Evolutionary conservation across 2,113 vertebrate species (phyloP).

Genomic region (Dicentrarchus labrax): DNA sequence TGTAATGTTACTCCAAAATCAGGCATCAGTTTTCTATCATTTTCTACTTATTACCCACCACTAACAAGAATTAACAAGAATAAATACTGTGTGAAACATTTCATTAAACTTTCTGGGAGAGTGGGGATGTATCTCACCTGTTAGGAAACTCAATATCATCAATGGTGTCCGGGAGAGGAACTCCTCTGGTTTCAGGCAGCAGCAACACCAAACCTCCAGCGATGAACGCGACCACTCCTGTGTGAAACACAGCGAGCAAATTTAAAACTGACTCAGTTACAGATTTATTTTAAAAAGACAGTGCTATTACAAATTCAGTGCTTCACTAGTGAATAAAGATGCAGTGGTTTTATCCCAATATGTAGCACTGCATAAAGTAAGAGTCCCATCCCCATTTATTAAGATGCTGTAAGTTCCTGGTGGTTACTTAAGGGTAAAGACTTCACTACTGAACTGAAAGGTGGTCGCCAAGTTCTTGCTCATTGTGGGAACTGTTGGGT

Average conservation of each 20-base stretch:
- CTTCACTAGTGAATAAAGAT: not conserved
- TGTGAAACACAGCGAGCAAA: not conserved
- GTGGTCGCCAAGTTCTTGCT: no score
- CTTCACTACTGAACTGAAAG: no score
- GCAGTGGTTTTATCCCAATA: not conserved
- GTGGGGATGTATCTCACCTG: constrained; percentile 77
- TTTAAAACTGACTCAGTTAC: not conserved
- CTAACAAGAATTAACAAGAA: not conserved
- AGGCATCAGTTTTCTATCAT: not conserved
- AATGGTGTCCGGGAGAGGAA: constrained; percentile 92
- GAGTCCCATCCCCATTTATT: not conserved
- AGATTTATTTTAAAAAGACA: not conserved
- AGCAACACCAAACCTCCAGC: constrained; percentile 90
- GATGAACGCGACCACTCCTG: constrained; percentile 87
- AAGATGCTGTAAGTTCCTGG: not conserved
- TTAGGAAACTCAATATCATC: constrained; percentile 91
- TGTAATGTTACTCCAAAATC: not conserved
- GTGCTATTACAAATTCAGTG: not conserved
- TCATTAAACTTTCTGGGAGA: not conserved
- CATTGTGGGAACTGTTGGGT: no score
- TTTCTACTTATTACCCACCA: not conserved
- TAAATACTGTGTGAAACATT: not conserved
- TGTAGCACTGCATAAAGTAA: not conserved
- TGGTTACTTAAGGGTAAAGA: no score
- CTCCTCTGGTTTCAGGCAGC: constrained; percentile 93